phyloP scores from a whole-genome alignment of 2,888 invertebrate genomes.

The Horisme vitalbata region DNA sequence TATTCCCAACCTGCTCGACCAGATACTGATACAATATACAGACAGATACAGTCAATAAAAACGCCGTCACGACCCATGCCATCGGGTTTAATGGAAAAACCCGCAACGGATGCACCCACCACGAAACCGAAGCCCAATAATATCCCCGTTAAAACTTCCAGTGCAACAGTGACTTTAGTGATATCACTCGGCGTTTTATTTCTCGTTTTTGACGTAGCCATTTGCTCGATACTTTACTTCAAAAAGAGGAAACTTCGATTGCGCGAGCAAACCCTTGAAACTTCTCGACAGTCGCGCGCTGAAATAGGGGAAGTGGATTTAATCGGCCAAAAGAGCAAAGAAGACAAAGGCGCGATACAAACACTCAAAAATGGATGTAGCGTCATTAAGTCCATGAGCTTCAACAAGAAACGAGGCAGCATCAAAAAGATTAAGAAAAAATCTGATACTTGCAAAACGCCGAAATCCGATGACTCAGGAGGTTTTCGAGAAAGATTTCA shows the following conservation, averaged over 20 bases:
- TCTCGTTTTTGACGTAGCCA: conserved; percentile 87
- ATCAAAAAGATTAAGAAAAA: conserved; percentile 77
- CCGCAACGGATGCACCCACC: conserved; percentile 46
- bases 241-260: conserved; percentile 84
- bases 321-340: conserved; percentile 74
- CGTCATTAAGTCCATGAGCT: conserved; percentile 81
- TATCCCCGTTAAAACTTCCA: conserved; percentile 78
- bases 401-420: conserved; percentile 75
- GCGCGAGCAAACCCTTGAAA: conserved; percentile 72
- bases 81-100: conserved; percentile 61
- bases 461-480: conserved; percentile 80
- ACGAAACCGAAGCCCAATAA: conserved; percentile 46
- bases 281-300: conserved; percentile 73
- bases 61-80: conserved; percentile 59
- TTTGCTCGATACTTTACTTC: conserved; percentile 86
- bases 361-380: conserved; percentile 81
- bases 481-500: conserved; percentile 85
- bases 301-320: conserved; percentile 76
- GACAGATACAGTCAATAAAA: conserved; percentile 69
- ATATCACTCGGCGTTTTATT: conserved; percentile 87
- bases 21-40: conserved; percentile 60
- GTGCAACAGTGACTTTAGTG: conserved; percentile 84
- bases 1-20: conserved; percentile 51
- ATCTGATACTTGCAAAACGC: conserved; percentile 80
- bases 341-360: conserved; percentile 69